phyloP scores from a whole-genome alignment of 2,113 vertebrate species.

The Paracanthobrama guichenoti region DNA sequence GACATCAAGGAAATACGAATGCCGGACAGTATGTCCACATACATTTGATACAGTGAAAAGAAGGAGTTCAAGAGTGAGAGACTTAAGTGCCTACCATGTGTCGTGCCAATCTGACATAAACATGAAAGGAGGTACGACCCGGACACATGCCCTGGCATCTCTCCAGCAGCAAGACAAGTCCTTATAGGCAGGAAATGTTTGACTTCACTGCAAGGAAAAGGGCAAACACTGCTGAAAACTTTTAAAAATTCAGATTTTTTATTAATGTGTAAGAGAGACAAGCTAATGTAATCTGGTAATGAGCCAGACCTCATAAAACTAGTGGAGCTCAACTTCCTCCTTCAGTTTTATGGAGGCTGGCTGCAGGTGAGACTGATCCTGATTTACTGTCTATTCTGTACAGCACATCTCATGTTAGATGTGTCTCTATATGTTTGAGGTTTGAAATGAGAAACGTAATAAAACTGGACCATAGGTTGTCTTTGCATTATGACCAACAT shows the following conservation, averaged over 20 bases:
- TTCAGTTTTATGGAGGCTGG: constrained; percentile 37
- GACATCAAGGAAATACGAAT: constrained; percentile 1
- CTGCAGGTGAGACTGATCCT: constrained; percentile 39
- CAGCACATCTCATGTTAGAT: background rate
- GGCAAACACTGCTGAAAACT: constrained; percentile 45
- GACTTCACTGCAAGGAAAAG: constrained; percentile 44
- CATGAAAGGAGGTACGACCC: background rate
- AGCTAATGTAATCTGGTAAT: constrained; percentile 55
- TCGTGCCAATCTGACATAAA: constrained; percentile 18
- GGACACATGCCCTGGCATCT: constrained; percentile 6
- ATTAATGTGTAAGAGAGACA: constrained; percentile 48
- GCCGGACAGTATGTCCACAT: background rate
- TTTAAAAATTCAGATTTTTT: constrained; percentile 36
- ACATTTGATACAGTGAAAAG: background rate
- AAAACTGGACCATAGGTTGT: background rate
- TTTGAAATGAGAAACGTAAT: background rate
- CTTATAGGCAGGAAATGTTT: constrained; percentile 22
- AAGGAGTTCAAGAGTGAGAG: background rate
- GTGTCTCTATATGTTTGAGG: background rate
- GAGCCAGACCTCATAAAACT: constrained; percentile 53
- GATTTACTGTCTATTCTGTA: constrained; percentile 28
- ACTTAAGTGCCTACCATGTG: constrained; percentile 18
- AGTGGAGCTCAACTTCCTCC: constrained; percentile 38
- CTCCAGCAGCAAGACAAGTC: constrained; percentile 23
- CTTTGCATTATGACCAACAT: background rate